Conservation (phyloP, 92 coral and sea anemone species). For the Pocillopora grandis region DNA sequence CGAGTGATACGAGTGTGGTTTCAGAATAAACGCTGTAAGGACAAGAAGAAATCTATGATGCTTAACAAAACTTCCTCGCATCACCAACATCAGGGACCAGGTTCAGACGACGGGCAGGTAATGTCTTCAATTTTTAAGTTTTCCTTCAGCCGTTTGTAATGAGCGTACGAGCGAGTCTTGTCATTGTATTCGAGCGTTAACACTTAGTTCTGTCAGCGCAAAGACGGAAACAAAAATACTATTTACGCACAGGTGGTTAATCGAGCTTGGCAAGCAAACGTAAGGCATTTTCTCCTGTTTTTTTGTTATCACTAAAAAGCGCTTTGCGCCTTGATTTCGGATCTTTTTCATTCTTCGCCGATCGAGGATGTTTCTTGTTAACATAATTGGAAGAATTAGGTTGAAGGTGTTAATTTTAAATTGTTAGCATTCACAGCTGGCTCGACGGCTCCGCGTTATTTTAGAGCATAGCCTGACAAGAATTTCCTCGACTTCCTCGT, state of each 20-base stretch:
- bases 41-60: constrained; percentile 92
- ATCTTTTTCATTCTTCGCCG: constrained; percentile 38
- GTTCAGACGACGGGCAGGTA: constrained; percentile 97
- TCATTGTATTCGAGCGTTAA: background rate
- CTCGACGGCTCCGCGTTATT: constrained; percentile 18
- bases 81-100: constrained; percentile 67
- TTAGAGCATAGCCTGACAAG: constrained; percentile 12
- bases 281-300: constrained; percentile 9
- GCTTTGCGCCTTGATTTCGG: constrained; percentile 26
- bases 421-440: constrained; percentile 49
- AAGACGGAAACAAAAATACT: constrained; percentile 29
- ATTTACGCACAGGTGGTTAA: constrained; percentile 38
- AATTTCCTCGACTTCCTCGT: constrained; percentile 29
- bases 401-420: constrained; percentile 78
- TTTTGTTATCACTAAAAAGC: background rate
- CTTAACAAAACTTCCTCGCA: constrained; percentile 81
- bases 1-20: constrained; percentile 99
- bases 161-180: constrained; percentile 14
- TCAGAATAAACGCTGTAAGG: constrained; percentile 98
- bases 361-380: constrained; percentile 42
- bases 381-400: constrained; percentile 78
- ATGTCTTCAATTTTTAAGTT: background rate
- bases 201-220: constrained; percentile 26
- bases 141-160: background rate
- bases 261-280: constrained; percentile 23